Percentiles rank a stretch among this genome's conserved stretches.
Conservation (phyloP, 2,888 invertebrate genomes). For the Ophion costatus region DNA sequence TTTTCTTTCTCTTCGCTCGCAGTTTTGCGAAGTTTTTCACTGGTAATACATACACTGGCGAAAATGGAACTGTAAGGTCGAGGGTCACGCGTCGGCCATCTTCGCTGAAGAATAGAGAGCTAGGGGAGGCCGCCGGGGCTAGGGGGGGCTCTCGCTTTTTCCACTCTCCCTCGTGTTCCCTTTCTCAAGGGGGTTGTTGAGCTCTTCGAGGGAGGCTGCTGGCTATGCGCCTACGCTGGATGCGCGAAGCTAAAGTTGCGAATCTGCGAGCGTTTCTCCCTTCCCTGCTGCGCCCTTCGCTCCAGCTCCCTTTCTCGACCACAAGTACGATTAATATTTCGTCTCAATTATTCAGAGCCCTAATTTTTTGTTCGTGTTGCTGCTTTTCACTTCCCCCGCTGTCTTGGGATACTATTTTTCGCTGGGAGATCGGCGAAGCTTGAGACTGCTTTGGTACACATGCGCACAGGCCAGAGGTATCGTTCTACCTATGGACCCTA, state of each 20-base stretch:
- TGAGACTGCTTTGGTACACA: no score
- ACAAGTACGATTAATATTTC: no score
- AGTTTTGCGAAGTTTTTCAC: slow-evolving; percentile 2
- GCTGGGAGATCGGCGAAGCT: no score
- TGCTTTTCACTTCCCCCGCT: no score
- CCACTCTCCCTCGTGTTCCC: slow-evolving; percentile 28
- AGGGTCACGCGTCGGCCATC: slow-evolving; percentile 64
- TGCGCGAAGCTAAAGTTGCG: slow-evolving; percentile 54
- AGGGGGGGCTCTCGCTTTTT: slow-evolving; percentile 31
- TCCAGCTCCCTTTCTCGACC: no score
- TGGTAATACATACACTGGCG: slow-evolving; percentile 23
- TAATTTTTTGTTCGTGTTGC: no score
- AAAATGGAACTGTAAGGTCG: slow-evolving; percentile 39
- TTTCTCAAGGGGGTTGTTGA: slow-evolving; percentile 63
- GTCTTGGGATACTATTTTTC: no score
- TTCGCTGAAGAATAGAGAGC: slow-evolving; percentile 46
- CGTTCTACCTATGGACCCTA: no score
- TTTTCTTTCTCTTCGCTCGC: neutral
- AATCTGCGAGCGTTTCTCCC: neutral
- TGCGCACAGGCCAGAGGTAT: no score
- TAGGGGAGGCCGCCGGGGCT: slow-evolving; percentile 30
- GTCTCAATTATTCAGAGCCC: no score
- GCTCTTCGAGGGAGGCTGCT: slow-evolving; percentile 62
- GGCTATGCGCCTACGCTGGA: slow-evolving; percentile 27
- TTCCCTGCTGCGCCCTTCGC: neutral